Evolutionary conservation across 92 coral and sea anemone genomes (phyloP), one percentile per base, ranked within the genome.

Genomic region (Porites evermanni): DNA sequence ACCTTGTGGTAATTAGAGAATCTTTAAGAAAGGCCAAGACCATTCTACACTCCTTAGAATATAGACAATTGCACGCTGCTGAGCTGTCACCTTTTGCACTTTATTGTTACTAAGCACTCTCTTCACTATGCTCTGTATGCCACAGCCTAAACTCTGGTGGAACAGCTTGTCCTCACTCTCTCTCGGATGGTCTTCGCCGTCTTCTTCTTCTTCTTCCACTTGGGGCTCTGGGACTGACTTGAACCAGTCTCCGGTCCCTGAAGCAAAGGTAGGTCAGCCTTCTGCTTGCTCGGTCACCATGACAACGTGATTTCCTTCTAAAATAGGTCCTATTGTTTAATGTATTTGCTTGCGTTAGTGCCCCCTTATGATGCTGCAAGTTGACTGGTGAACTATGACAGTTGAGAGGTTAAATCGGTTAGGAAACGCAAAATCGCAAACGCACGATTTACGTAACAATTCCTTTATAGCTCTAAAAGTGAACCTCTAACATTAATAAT

Each of bases 131-230:
- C 64, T n/a, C 18, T 63, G 65, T 60, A 79, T 90, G 79, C 77
- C 44, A 18, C 94, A 94, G 98, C 98, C 92, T 85, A 90, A 93
- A 53, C 91, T 94, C 78, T 89, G 91, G 83, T 90, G 98, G 96
- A 94, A 79, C 86, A 75, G 91, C 85, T 88, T 94, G 82, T 92
- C 98, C 68, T 94, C 98, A 76, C 91, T 94, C 78, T 84, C 95
- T 88, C 91, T 94, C 53, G 92, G 96, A 88, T 94, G 98, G 98
- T 89, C 95, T 80, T 75, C 98, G 69, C 88, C 98, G 72, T 90
- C 98, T 84, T 81, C 95, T 87, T 85, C 96, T 88, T 84, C 96
- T 91, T 87, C 88, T 69, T 77, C 88, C 66, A 81, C 91, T 80
- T 76, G 93, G 96, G 94, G 94, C 90, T 82, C 94, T 92, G 94